phyloP scores from a whole-genome alignment of 2,888 invertebrate genomes.

The Melieria crassipennis region DNA sequence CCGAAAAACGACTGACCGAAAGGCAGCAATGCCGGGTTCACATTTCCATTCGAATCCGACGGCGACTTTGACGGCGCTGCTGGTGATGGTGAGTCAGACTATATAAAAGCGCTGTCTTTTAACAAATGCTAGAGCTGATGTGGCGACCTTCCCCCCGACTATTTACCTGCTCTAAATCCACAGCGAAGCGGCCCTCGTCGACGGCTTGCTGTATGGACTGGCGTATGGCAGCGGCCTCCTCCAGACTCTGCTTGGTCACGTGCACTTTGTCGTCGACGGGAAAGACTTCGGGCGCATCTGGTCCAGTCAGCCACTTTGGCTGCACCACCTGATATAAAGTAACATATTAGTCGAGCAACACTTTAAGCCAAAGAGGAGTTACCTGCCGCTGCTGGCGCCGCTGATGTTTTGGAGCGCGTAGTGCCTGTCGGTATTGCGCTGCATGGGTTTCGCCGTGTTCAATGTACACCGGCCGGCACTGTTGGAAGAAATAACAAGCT shows the following conservation, averaged over 20 bases:
- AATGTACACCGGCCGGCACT: too few species aligned
- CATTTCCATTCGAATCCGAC: too few species aligned
- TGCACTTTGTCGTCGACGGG: slow-evolving; percentile 43
- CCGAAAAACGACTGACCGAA: neutral
- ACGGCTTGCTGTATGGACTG: slow-evolving; percentile 52
- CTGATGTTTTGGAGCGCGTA: too few species aligned
- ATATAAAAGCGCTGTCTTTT: neutral
- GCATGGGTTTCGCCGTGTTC: too few species aligned
- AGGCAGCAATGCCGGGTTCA: neutral
- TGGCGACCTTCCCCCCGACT: neutral
- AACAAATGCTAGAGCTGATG: neutral
- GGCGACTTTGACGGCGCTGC: neutral
- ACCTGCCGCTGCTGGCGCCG: too few species aligned
- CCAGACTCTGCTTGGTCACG: slow-evolving; percentile 47
- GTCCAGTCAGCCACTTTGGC: slow-evolving; percentile 48
- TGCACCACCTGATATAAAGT: slow-evolving; percentile 47
- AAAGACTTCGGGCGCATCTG: neutral
- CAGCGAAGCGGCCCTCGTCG: slow-evolving; percentile 48
- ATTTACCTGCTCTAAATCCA: slow-evolving; percentile 49
- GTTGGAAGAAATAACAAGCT: too few species aligned
- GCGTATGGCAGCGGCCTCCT: slow-evolving; percentile 50
- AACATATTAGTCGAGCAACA: too few species aligned
- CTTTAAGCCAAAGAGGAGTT: too few species aligned
- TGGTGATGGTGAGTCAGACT: neutral
- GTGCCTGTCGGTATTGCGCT: too few species aligned